Evolutionary conservation across 2,113 vertebrate species (phyloP), one percentile per base, ranked within the genome.

Genomic region (Nannospalax galili): DNA sequence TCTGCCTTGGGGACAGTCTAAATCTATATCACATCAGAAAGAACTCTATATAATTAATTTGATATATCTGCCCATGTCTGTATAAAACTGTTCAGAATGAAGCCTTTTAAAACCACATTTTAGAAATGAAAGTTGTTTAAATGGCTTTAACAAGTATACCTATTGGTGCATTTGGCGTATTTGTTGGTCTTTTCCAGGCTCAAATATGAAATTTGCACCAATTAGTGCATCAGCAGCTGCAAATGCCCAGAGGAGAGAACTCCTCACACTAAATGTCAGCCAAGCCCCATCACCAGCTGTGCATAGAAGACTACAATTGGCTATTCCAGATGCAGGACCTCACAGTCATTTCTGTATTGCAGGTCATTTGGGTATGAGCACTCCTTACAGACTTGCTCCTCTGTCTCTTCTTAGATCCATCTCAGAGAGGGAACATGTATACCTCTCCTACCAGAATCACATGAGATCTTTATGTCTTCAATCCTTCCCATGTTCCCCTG

Each of bases 31-130:
- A 42, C 32, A 9, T 58, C n/a, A 72, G 90, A 52, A 90, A 73
- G 74, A 90, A 48, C 26, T 70, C 42, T 26, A 26, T 35, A 22
- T 5, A 28, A 28, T 56, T 84, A 30, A 60, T 32, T 0, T 32
- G 48, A 84, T 15, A 89, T 78, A 45, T 0, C 14, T 24, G 22
- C 22, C 16, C 5, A 9, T 8, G 32, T 45, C 4, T 42, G 32
- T 35, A 28, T 17, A 19, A 81, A 52, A 37, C 56, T 80, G 62
- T 70, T 92, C 45, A 72, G 69, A 91, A 80, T 45, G 58, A 85
- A 88, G 32, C 10, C 12, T 89, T 89, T 75, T n/a, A 64, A 45
- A 84, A 94, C 40, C 28, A 58, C n/a, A 81, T 65, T 95, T 78
- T 22, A 14, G 22, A 94, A 69, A 5, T 77, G 88, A 81, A 90